Base-by-base conservation (phyloP, 1,140 invertebrate genomes). In the Drosophila setifemur region DNA sequence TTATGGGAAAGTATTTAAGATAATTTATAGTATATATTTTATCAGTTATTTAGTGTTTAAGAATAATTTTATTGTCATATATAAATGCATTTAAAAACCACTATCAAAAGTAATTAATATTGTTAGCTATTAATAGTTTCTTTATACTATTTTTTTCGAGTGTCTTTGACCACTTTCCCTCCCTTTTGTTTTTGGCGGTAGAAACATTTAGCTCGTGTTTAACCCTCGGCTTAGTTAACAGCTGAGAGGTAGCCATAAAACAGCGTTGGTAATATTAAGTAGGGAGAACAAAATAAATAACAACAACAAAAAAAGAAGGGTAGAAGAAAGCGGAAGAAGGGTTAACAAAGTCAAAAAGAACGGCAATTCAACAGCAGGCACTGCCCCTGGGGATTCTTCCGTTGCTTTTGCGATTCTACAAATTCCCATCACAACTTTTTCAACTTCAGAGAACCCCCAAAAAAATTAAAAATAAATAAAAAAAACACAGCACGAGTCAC, bases 191-290 rank as follows among this genome's bases (percentile, higher is more conserved):
- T 40, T 70, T 64, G 71, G 78, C 70, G 73, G 79, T 78, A 66
- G 49, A 74, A 71, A 67, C 58, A 78, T 83, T 83, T 71, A 77
- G 79, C 76, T 61, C 58, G 39, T 71, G 70, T 44, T 53, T 52
- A 61, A 72, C 63, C 57, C 57, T 74, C 52, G 11, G 29, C 35
- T 33, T 19, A 29, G 8, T 37, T 33, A 61, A 57, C 57, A 57
- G 57, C 37, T 57, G 39, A 49, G 39, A 33, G 28, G 31, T 35
- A 61, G 14, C 53, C 55, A 48, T 48, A 61, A 48, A 64, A 40
- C 28, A 50, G 45, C 25, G 53, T n/a, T n/a, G n/a, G 61, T 52
- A 47, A 61, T 47, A 49, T 33, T 53, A 12, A 33, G 4, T 2
- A 1, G 39, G 31, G 33, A 47, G 14, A 55, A 47, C 8, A n/a